Evolutionary conservation across 2,797 vertebrate genomes (phyloP).

Genomic region (Sebastes trivittatus): DNA sequence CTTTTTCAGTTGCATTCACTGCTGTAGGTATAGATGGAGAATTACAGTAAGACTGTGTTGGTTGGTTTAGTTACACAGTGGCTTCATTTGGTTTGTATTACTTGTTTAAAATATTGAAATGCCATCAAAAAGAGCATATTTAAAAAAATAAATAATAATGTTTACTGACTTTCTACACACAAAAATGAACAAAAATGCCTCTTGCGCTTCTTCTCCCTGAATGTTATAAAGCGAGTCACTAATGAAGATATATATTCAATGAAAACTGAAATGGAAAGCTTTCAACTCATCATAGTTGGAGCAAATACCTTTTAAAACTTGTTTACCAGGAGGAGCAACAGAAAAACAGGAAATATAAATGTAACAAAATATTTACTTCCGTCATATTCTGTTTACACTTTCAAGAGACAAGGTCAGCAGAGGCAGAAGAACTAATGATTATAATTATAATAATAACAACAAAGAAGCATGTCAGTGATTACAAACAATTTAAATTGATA

Average conservation of each 20-base stretch:
- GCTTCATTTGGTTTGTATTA: neutral
- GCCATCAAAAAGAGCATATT: neutral
- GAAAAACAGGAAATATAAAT: neutral
- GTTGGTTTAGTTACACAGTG: neutral
- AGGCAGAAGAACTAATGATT: neutral
- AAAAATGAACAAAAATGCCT: neutral
- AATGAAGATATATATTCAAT: neutral
- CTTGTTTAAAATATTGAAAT: neutral
- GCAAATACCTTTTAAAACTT: neutral
- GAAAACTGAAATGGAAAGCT: conserved; percentile 4
- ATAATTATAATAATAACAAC: neutral
- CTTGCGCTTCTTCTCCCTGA: neutral
- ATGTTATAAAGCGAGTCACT: neutral
- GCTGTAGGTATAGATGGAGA: neutral
- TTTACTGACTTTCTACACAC: neutral
- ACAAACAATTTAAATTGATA: neutral
- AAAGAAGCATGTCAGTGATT: neutral
- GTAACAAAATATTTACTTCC: neutral
- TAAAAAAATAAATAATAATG: neutral
- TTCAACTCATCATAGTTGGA: neutral
- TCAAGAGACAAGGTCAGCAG: neutral
- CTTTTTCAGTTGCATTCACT: neutral
- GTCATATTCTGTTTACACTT: neutral
- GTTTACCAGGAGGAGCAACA: neutral
- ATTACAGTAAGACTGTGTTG: neutral